Evolutionary conservation across 1,140 invertebrate species (phyloP), one percentile per base, ranked within the genome.

Genomic region (Neodiprion pinetum): DNA sequence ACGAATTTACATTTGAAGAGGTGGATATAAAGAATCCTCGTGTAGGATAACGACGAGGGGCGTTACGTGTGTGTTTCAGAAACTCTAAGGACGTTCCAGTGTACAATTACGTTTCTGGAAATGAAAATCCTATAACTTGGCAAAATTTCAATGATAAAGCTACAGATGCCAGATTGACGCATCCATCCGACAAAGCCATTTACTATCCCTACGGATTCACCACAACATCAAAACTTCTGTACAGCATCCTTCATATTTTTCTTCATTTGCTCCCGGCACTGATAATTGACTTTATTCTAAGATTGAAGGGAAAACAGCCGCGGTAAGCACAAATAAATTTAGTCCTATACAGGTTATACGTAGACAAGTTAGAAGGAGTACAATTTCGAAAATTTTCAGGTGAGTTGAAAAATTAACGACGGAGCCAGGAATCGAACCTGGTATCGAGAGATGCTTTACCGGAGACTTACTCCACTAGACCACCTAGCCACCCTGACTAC

Each of bases 261-360:
- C 81, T 92, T 49, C 92, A 93, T 80, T 89, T 89, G 85, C 80
- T 93, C 72, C 92, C 92, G 11, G 92, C 91, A 21, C 89, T 91
- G 80, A 83, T 92, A 53, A 86, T 91, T 50, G 92, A 93, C 81
- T 86, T 85, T 65, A 82, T 90, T 67, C 80, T 88, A n/a, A 83
- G 90, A 40, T 80, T 89, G 23, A 89, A 91, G 40, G 91, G 92
- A 77, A 92, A 90, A 82, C 90, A 90, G 80, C 90, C 90, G 74
- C 91, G 90, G 92, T 93, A 86, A 91, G 89, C 74, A 72, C 70
- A 12, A 17, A 61, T 17, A 66, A 12, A 47, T 47, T 47, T 40
- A 12, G 17, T 67, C 17, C 47, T 1, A 47, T 61, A 48, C 48
- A 40, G 7, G 23, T 21, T 48, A 11, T 73, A 66, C 21, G 9